Conservation (phyloP, 2,888 invertebrate genomes). For the Eudasyphora cyanicolor region DNA sequence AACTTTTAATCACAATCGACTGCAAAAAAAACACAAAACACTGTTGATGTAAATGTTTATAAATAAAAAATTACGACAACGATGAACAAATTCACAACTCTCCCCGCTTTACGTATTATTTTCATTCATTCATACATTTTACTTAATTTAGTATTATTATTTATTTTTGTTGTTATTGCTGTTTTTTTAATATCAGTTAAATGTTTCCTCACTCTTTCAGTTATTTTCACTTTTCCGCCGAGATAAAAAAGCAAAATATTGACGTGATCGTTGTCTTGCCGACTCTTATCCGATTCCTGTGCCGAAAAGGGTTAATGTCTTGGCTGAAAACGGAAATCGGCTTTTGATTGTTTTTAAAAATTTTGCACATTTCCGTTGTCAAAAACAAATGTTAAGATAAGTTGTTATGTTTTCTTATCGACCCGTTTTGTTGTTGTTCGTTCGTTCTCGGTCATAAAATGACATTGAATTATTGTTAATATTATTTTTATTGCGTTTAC, state of each 20-base stretch:
- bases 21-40: background rate
- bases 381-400: slow-evolving; percentile 31
- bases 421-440: background rate
- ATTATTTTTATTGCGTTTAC: slow-evolving; percentile 34
- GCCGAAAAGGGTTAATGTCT: no score
- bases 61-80: slow-evolving; percentile 40
- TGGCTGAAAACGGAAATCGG: no score
- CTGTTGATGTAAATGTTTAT: slow-evolving; percentile 49
- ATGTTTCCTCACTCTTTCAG: no score
- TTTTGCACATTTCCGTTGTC: slow-evolving; percentile 62
- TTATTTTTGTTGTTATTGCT: slow-evolving; percentile 43
- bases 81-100: background rate
- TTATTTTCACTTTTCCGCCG: no score
- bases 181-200: no score
- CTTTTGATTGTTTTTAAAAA: slow-evolving; percentile 15
- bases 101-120: background rate
- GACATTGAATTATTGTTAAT: slow-evolving; percentile 57
- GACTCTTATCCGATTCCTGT: no score
- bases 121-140: background rate
- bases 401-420: background rate
- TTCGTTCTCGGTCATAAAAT: slow-evolving; percentile 23
- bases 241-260: no score
- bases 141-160: slow-evolving; percentile 43
- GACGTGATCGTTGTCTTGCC: no score
- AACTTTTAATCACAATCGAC: background rate